Conservation (phyloP, 2,888 invertebrate genomes). For the Sinopyrophorus schimmeli region DNA sequence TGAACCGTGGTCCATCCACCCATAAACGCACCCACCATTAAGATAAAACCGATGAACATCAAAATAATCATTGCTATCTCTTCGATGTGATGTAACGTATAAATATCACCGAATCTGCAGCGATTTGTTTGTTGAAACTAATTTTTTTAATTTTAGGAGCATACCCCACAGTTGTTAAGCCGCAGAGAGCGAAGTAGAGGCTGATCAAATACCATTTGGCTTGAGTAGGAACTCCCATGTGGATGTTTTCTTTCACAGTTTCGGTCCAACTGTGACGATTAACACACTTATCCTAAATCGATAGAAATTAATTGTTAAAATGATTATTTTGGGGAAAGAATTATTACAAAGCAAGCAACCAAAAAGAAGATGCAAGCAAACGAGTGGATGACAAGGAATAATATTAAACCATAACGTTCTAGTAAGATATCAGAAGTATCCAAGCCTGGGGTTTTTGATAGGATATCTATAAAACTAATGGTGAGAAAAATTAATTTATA, state of each 20-base stretch:
- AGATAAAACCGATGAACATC: constrained; percentile 32
- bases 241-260: constrained; percentile 1
- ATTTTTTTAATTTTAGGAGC: not conserved
- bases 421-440: constrained; percentile 20
- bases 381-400: constrained; percentile 27
- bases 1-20: constrained; percentile 37
- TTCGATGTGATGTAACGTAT: constrained; percentile 22
- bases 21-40: constrained; percentile 35
- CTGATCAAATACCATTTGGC: constrained; percentile 11
- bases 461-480: constrained; percentile 19
- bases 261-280: too few species aligned
- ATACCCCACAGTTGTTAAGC: constrained; percentile 17
- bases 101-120: constrained; percentile 26
- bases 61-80: constrained; percentile 21
- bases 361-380: constrained; percentile 28
- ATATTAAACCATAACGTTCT: constrained; percentile 26
- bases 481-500: not conserved
- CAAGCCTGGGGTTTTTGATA: constrained; percentile 23
- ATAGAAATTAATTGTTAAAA: too few species aligned
- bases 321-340: not conserved
- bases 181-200: constrained; percentile 13
- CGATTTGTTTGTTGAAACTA: not conserved
- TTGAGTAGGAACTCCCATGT: constrained; percentile 6
- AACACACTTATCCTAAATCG: too few species aligned
- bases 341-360: constrained; percentile 24